Evolutionary conservation across 2,797 vertebrate genomes (phyloP).

Genomic region (Syngnathus rostellatus): DNA sequence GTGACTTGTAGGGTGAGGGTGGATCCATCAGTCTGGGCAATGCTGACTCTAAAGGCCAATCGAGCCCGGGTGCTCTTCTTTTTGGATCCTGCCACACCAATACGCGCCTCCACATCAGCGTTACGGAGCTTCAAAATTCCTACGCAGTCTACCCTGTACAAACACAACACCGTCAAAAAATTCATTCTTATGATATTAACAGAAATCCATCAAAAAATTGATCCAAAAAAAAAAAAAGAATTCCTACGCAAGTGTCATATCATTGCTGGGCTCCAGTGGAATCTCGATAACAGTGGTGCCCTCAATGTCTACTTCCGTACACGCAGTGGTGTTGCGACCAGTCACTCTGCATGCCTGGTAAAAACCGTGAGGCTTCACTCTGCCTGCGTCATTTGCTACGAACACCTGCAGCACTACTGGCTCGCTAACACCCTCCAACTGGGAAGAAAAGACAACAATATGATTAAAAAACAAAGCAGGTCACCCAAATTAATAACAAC

Average conservation of each 20-base stretch:
- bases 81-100: constrained; percentile 95
- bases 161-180: neutral
- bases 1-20: constrained; percentile 83
- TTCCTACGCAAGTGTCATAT: constrained; percentile 94
- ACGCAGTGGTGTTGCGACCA: constrained; percentile 94
- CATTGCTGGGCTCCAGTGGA: constrained; percentile 85
- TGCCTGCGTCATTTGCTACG: constrained; percentile 91
- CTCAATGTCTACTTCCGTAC: constrained; percentile 96
- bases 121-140: constrained; percentile 97
- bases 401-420: constrained; percentile 93
- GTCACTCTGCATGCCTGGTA: constrained; percentile 97
- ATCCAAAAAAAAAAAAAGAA: neutral
- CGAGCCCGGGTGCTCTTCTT: constrained; percentile 98
- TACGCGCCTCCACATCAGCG: constrained; percentile 96
- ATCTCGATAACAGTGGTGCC: constrained; percentile 97
- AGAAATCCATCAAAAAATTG: neutral
- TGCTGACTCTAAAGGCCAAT: constrained; percentile 88
- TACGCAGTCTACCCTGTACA: constrained; percentile 89
- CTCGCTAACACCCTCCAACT: constrained; percentile 94
- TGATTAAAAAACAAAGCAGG: neutral
- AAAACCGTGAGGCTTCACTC: constrained; percentile 96
- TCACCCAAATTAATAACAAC: neutral
- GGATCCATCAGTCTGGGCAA: constrained; percentile 86
- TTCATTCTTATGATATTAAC: neutral
- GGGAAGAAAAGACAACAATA: constrained; percentile 12